These are phyloP conservation scores for Nasua narica DNA, from an alignment of 2,797 vertebrate species.

Conservation along the genomic window DNA sequence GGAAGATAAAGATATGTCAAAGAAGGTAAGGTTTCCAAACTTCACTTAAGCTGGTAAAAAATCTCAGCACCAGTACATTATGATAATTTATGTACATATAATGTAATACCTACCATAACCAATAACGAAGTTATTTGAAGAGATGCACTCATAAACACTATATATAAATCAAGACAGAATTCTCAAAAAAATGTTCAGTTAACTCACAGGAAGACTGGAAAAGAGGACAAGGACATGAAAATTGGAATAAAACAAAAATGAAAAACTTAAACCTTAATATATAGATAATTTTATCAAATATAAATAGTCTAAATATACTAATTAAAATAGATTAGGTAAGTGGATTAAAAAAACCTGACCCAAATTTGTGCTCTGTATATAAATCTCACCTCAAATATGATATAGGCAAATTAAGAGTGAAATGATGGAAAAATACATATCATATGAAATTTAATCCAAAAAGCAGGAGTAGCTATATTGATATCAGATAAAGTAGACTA, in stretches of 20 bases:
- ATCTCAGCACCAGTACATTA: neutral
- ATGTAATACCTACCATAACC: neutral
- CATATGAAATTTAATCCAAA: neutral
- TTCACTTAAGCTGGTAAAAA: neutral
- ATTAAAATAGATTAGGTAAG: neutral
- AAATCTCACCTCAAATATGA: neutral
- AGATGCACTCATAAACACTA: neutral
- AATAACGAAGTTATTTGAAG: neutral
- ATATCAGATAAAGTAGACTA: neutral
- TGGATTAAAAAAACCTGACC: neutral
- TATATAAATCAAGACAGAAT: neutral
- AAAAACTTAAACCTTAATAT: neutral
- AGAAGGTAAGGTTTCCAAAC: neutral
- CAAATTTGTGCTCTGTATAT: neutral
- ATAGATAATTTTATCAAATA: neutral
- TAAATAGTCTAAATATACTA: neutral
- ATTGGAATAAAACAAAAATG: neutral
- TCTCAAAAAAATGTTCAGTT: neutral
- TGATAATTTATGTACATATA: neutral
- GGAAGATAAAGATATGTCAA: neutral
- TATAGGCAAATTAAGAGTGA: neutral
- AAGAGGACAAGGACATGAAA: neutral
- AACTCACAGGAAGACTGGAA: neutral
- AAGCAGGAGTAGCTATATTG: neutral
- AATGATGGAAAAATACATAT: neutral